Base-by-base conservation (phyloP, 2,888 invertebrate genomes). In the Trichogramma dendrolimi region DNA sequence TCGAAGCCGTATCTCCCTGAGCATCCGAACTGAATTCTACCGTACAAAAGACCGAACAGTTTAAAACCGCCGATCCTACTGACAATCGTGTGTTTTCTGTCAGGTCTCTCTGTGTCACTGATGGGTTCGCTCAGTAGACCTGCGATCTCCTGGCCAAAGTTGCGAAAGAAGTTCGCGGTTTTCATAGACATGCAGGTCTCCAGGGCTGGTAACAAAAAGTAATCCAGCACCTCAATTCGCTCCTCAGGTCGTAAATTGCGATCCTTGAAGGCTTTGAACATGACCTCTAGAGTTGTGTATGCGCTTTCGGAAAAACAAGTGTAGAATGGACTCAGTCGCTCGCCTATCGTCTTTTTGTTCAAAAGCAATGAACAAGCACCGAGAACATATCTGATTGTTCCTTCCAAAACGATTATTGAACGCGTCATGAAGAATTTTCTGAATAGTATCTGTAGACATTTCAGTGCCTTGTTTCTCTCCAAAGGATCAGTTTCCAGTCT, bases 61-160 rank as follows among this genome's bases (percentile, higher is more conserved):
- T 74, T 70, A 62, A 73, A 82, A 41, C 75, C 74, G 10, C 79
- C 77, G 4, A 80, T 79, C 50, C 78, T 75, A 1, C 76, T 74
- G 7, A 77, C 68, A 1, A 77, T 62, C 6, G 68, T 54, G 11
- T 69, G 69, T n/a, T 69, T 68, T 27, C 39, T 4, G 4, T 1
- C 1, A 7, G 4, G 1, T 48, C 57, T 1, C 1, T 10, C 1
- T 57, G 57, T 1, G 14, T n/a, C 6, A 57, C 4, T 1, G 2
- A 27, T 27, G 27, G 27, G 3, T 27, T 27, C 27, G 27, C 27
- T 27, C 27, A 27, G 27, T 2, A 60, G 6, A 8, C 6, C 6
- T 1, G 41, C 6, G 11, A 44, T 47, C 1, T 6, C 14, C 6
- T 60, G 51, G 39, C 46, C 58, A 10, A 65, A 65, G 5, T 52